Percentiles rank a stretch among this genome's conserved stretches.
These are phyloP conservation scores for Lerema accius DNA, from an alignment of 1,140 invertebrate species.

Conservation along the genomic window DNA sequence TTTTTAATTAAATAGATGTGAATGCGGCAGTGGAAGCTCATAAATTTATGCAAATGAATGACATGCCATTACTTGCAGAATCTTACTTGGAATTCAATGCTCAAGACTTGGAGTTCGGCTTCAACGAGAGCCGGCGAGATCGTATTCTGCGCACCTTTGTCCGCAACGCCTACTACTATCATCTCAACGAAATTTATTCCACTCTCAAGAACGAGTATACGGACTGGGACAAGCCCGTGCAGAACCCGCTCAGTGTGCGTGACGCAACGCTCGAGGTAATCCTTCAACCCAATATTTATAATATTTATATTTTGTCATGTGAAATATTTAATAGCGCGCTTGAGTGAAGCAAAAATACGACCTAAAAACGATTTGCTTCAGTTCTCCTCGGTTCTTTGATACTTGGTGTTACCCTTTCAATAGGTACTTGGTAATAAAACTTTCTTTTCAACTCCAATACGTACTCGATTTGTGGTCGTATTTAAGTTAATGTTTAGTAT, in stretches of 20 bases:
- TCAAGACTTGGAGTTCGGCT: conserved; percentile 91
- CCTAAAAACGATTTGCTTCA: no score
- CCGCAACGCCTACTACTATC: conserved; percentile 93
- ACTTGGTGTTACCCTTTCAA: no score
- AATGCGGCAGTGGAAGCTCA: conserved; percentile 47
- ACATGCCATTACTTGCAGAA: conserved; percentile 82
- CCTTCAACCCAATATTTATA: not conserved
- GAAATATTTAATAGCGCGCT: not conserved
- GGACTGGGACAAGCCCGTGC: conserved; percentile 92
- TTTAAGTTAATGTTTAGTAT: no score
- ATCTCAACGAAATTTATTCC: conserved; percentile 95
- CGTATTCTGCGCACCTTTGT: conserved; percentile 94
- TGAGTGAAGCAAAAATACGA: no score
- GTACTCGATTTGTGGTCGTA: no score
- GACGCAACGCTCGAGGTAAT: conserved; percentile 87
- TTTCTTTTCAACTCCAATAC: no score
- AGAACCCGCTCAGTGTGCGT: conserved; percentile 89
- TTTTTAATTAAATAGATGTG: conserved; percentile 57
- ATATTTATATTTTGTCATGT: not conserved
- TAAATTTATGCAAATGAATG: conserved; percentile 73
- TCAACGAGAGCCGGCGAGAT: conserved; percentile 92
- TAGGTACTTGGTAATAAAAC: no score
- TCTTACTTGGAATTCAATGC: conserved; percentile 90
- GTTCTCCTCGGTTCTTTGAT: no score
- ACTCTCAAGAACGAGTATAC: conserved; percentile 96